Evolutionary conservation across 2,888 invertebrate genomes (phyloP).

Genomic region (Yponomeuta evonymella): DNA sequence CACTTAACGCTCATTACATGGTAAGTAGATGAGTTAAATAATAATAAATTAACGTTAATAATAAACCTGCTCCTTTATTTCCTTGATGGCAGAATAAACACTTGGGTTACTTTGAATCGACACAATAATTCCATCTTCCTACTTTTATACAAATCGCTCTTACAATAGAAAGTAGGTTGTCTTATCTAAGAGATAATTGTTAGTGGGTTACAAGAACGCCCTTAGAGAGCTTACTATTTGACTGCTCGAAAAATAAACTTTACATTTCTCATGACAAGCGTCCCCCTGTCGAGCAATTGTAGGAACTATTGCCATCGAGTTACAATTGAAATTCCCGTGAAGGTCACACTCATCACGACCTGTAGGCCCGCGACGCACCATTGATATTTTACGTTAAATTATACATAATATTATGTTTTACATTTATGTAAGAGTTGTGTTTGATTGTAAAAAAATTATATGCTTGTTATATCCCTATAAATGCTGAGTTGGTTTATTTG

Average conservation of each 20-base stretch:
- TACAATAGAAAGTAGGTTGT: background rate
- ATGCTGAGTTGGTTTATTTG: constrained; percentile 89
- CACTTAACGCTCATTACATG: constrained; percentile 6
- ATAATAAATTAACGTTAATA: constrained; percentile 15
- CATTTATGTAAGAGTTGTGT: constrained; percentile 74
- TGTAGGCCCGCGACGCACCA: constrained; percentile 43
- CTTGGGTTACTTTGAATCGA: constrained; percentile 1
- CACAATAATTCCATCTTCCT: background rate
- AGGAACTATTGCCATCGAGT: constrained; percentile 8
- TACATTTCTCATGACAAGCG: background rate
- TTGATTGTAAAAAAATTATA: constrained; percentile 75
- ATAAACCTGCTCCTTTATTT: constrained; percentile 9
- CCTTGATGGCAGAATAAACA: constrained; percentile 1
- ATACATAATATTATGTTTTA: constrained; percentile 76
- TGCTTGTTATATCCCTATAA: constrained; percentile 73
- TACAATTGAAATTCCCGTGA: constrained; percentile 21
- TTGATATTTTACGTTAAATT: constrained; percentile 69
- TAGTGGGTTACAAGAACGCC: background rate
- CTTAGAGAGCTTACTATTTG: background rate
- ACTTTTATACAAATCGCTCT: background rate
- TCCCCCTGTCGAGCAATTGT: background rate
- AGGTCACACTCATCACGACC: constrained; percentile 19
- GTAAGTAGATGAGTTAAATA: constrained; percentile 13
- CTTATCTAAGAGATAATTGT: constrained; percentile 5
- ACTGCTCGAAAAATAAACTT: background rate